Conservation (phyloP, 2,888 invertebrate species). For the Microctonus hyperodae region DNA sequence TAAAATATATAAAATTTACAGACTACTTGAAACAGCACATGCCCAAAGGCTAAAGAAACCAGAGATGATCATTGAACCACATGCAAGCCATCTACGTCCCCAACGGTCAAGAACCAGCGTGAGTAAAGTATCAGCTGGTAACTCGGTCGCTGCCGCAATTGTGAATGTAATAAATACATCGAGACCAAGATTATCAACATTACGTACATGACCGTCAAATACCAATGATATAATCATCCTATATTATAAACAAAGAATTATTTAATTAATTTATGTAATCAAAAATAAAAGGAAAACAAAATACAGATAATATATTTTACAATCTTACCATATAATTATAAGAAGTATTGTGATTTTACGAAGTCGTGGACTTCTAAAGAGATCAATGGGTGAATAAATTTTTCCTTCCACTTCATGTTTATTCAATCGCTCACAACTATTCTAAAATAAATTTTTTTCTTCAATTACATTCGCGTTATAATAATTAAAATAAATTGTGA, state of each 20-base stretch:
- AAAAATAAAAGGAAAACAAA: background rate
- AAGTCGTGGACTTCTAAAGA: slow-evolving; percentile 80
- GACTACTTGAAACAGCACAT: slow-evolving; percentile 77
- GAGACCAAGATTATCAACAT: slow-evolving; percentile 83
- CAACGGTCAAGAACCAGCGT: slow-evolving; percentile 80
- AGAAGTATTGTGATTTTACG: slow-evolving; percentile 79
- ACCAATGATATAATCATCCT: slow-evolving; percentile 86
- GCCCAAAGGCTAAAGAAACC: slow-evolving; percentile 83
- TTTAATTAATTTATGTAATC: background rate
- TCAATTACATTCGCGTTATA: background rate
- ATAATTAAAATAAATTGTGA: background rate
- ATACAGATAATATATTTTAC: background rate
- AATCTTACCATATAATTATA: slow-evolving; percentile 76
- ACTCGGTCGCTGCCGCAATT: slow-evolving; percentile 81
- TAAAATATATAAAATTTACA: slow-evolving; percentile 40
- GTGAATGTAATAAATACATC: slow-evolving; percentile 86
- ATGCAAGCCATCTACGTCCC: slow-evolving; percentile 86
- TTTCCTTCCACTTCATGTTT: slow-evolving; percentile 76
- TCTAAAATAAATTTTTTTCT: slow-evolving; percentile 40
- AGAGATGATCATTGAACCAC: slow-evolving; percentile 81
- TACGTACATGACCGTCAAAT: slow-evolving; percentile 88
- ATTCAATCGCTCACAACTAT: slow-evolving; percentile 70
- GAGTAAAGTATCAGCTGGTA: slow-evolving; percentile 84
- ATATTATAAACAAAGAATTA: background rate
- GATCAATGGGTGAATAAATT: slow-evolving; percentile 79